Conservation (phyloP, 2,113 vertebrate species). For the Choloepus hoffmanni region DNA sequence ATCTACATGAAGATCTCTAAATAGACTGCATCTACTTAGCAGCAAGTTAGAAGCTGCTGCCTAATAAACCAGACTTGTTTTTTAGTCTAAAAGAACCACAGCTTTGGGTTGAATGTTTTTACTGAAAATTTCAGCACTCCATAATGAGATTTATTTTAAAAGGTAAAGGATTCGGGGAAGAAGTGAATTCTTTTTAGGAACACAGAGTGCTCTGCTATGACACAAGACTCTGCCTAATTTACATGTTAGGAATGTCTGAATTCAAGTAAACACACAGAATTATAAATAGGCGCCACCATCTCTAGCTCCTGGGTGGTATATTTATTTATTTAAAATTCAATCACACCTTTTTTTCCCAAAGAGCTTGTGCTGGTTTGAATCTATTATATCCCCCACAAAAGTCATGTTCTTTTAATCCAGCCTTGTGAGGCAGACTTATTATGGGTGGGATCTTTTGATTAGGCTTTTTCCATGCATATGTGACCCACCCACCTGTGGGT, state of each 20-base stretch:
- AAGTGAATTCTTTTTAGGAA: constrained; percentile 81
- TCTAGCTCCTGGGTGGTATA: constrained; percentile 51
- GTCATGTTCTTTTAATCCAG: no score
- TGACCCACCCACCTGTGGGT: no score
- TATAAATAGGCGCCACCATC: constrained; percentile 71
- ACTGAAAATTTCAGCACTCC: constrained; percentile 81
- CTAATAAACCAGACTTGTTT: constrained; percentile 78
- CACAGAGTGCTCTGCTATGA: constrained; percentile 76
- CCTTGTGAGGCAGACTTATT: no score
- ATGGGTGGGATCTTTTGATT: no score
- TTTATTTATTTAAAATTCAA: constrained; percentile 66
- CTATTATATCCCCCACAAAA: no score
- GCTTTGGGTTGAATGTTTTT: constrained; percentile 75
- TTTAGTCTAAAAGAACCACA: constrained; percentile 64
- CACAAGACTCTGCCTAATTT: constrained; percentile 75
- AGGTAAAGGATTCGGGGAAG: constrained; percentile 75
- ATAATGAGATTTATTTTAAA: constrained; percentile 83
- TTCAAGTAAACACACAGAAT: constrained; percentile 69
- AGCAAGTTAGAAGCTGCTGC: constrained; percentile 71
- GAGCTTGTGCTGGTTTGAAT: no score
- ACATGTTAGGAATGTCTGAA: constrained; percentile 56
- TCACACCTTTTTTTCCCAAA: neutral
- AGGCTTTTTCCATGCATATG: no score
- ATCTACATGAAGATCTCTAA: constrained; percentile 74
- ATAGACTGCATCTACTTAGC: constrained; percentile 79